These are phyloP conservation scores for Charina bottae DNA, from an alignment of 2,113 vertebrate genomes.

Conservation along the genomic window DNA sequence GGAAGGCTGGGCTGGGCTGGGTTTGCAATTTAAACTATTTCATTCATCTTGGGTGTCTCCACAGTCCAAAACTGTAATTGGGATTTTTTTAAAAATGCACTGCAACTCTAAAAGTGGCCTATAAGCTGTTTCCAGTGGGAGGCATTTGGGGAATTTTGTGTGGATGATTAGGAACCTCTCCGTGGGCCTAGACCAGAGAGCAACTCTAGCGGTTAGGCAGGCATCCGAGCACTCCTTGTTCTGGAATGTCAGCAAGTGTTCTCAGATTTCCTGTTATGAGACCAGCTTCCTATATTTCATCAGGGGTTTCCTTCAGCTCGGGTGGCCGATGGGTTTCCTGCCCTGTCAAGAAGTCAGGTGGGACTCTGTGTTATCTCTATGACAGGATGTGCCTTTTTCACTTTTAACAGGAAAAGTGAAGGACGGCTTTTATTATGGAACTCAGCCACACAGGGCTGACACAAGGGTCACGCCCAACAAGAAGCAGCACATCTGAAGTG, in stretches of 20 bases:
- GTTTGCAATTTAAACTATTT: not conserved
- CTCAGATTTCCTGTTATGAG: constrained; percentile 28
- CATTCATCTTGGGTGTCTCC: not conserved
- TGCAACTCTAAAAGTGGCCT: not conserved
- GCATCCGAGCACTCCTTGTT: constrained; percentile 7
- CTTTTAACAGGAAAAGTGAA: constrained; percentile 1
- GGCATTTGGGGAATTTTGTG: not conserved
- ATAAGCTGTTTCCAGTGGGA: not conserved
- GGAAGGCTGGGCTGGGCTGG: no score
- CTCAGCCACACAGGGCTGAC: not conserved
- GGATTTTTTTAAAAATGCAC: not conserved
- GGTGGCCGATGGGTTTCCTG: constrained; percentile 26
- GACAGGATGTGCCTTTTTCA: not conserved
- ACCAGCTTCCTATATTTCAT: constrained; percentile 29
- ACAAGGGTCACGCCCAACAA: not conserved
- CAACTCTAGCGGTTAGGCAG: not conserved
- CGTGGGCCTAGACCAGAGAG: not conserved
- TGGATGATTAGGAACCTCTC: not conserved
- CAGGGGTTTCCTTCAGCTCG: constrained; percentile 4
- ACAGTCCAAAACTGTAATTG: not conserved
- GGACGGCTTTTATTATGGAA: not conserved
- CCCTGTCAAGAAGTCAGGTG: constrained; percentile 17
- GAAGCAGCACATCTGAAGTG: not conserved
- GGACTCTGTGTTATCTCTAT: constrained; percentile 15
- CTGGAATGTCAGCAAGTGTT: constrained; percentile 28